These are phyloP conservation scores for Amblyraja radiata DNA, from an alignment of 2,797 vertebrate genomes.

Conservation along the genomic window DNA sequence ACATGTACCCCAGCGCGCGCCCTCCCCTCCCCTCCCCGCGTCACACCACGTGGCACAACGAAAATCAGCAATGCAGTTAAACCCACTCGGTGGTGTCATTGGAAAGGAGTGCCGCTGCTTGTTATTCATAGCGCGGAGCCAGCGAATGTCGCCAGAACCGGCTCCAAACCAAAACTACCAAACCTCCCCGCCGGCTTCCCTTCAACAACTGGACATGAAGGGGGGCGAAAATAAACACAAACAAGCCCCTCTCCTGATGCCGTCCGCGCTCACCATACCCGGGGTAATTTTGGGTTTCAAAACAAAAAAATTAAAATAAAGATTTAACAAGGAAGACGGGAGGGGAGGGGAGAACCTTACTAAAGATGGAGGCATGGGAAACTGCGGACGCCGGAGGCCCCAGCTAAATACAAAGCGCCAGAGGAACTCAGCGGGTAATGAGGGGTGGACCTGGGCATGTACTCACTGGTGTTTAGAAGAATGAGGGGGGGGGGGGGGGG, in stretches of 20 bases:
- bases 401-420: too few species aligned
- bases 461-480: too few species aligned
- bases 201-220: neutral
- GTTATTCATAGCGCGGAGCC: neutral
- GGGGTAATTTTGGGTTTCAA: neutral
- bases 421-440: too few species aligned
- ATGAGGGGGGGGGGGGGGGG: too few species aligned
- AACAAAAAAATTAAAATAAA: neutral
- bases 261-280: neutral
- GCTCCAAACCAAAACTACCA: too few species aligned
- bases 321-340: neutral
- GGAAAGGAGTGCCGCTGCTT: slow-evolving; percentile 2
- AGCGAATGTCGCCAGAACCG: too few species aligned
- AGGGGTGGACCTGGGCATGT: too few species aligned
- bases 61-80: slow-evolving; percentile 33
- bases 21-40: neutral
- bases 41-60: neutral
- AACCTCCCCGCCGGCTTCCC: neutral
- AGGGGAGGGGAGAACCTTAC: neutral
- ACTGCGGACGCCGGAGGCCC: too few species aligned
- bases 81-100: neutral
- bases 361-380: neutral
- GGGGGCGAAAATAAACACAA: neutral
- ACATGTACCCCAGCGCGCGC: too few species aligned
- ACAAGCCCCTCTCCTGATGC: neutral